phyloP scores from a whole-genome alignment of 2,888 invertebrate species.

The Pachycephus smyrnensis region DNA sequence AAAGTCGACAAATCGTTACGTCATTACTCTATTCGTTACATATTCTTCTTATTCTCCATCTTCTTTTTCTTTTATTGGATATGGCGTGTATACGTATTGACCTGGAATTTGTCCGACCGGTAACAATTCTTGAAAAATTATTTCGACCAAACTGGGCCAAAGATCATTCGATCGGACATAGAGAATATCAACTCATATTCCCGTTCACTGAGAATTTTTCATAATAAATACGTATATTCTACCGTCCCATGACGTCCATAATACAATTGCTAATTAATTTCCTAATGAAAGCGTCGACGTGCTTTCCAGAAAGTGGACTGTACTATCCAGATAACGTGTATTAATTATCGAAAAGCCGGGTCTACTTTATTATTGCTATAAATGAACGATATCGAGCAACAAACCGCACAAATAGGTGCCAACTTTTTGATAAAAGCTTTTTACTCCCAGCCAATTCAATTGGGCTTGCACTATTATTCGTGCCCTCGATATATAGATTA shows the following conservation, averaged over 20 bases:
- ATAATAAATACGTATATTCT: neutral
- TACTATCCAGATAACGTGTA: neutral
- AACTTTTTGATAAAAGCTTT: neutral
- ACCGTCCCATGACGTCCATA: neutral
- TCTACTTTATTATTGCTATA: neutral
- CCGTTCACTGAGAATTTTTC: neutral
- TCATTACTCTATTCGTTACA: slow-evolving; percentile 32
- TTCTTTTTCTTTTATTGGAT: slow-evolving; percentile 31
- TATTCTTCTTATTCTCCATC: slow-evolving; percentile 20
- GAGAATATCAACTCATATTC: neutral
- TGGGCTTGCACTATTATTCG: neutral
- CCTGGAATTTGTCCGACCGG: slow-evolving; percentile 42
- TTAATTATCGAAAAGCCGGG: neutral
- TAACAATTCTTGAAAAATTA: slow-evolving; percentile 1
- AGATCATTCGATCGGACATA: neutral
- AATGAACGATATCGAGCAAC: neutral
- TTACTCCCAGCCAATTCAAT: neutral
- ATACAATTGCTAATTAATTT: neutral
- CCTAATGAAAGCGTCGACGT: neutral
- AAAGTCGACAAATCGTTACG: slow-evolving; percentile 26
- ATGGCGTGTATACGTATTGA: slow-evolving; percentile 53
- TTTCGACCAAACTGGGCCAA: neutral
- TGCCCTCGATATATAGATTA: neutral
- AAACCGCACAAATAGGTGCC: neutral
- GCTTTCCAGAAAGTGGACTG: neutral